Percentiles rank a stretch among this genome's conserved stretches.
These are phyloP conservation scores for Chaetodon auriga DNA, from an alignment of 2,113 vertebrate genomes.

Conservation along the genomic window DNA sequence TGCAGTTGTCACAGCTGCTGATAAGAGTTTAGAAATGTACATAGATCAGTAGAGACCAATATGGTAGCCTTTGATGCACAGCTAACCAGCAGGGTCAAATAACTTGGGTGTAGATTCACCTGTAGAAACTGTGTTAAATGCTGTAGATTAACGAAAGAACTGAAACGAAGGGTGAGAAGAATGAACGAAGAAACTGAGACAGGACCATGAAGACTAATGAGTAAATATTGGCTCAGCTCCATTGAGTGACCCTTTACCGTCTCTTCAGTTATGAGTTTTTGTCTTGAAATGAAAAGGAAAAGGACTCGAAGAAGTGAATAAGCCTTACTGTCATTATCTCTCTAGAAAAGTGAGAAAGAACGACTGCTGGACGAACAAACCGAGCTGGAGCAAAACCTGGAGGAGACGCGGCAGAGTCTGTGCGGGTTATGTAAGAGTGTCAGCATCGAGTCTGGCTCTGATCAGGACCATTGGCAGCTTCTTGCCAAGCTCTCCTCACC, in stretches of 20 bases:
- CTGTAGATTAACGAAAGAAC: too few relatives aligned
- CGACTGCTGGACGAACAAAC: slow-evolving; percentile 90
- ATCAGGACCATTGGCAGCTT: slow-evolving; percentile 89
- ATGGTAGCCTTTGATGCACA: too few relatives aligned
- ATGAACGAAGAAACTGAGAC: not conserved
- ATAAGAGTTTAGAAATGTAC: too few relatives aligned
- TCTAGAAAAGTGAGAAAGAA: slow-evolving; percentile 91
- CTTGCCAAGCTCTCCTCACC: slow-evolving; percentile 90
- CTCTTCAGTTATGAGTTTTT: not conserved
- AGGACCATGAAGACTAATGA: not conserved
- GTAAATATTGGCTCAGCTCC: not conserved
- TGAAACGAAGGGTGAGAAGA: not conserved
- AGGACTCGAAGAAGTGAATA: not conserved
- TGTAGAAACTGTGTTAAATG: too few relatives aligned
- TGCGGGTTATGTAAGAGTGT: slow-evolving; percentile 90
- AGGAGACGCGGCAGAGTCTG: slow-evolving; percentile 91
- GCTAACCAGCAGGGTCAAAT: too few relatives aligned
- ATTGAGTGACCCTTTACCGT: not conserved
- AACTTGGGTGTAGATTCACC: not conserved
- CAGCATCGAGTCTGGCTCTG: slow-evolving; percentile 87
- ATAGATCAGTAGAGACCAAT: too few relatives aligned
- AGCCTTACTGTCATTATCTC: slow-evolving; percentile 11
- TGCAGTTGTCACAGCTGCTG: too few relatives aligned
- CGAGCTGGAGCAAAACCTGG: slow-evolving; percentile 90
- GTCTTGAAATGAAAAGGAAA: not conserved